These are phyloP conservation scores for Tragulus kanchil DNA, from an alignment of 2,113 vertebrate genomes.

Conservation along the genomic window DNA sequence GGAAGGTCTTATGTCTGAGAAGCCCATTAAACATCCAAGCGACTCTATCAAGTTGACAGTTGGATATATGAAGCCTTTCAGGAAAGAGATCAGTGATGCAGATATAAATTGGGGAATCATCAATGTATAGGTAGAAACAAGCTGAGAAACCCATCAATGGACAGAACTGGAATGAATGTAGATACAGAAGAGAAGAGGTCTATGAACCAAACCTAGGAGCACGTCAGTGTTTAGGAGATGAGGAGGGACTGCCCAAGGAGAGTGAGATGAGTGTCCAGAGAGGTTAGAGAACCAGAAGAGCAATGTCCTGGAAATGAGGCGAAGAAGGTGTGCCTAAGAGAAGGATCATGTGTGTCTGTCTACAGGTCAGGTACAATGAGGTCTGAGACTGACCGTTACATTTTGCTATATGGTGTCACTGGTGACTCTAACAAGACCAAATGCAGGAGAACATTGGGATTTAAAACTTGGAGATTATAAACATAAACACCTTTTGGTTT, in stretches of 20 bases:
- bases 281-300: not conserved
- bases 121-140: not conserved
- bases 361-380: not conserved
- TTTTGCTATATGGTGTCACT: not conserved
- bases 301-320: not conserved
- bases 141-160: not conserved
- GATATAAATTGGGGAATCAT: not conserved
- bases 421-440: not conserved
- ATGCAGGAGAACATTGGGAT: not conserved
- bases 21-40: not conserved
- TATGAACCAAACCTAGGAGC: not conserved
- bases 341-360: not conserved
- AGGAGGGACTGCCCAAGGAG: not conserved
- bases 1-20: not conserved
- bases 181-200: not conserved
- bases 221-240: not conserved
- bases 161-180: not conserved
- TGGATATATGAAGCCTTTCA: not conserved
- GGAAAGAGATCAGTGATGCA: not conserved
- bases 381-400: not conserved
- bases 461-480: not conserved
- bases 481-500: not conserved
- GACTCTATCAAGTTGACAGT: not conserved
- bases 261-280: not conserved
- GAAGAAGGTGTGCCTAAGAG: not conserved